A percentile compares a stretch with the other conserved stretches of the same genome.
Conservation (phyloP, 2,113 vertebrate species). For the Erythrocercus mccallii region DNA sequence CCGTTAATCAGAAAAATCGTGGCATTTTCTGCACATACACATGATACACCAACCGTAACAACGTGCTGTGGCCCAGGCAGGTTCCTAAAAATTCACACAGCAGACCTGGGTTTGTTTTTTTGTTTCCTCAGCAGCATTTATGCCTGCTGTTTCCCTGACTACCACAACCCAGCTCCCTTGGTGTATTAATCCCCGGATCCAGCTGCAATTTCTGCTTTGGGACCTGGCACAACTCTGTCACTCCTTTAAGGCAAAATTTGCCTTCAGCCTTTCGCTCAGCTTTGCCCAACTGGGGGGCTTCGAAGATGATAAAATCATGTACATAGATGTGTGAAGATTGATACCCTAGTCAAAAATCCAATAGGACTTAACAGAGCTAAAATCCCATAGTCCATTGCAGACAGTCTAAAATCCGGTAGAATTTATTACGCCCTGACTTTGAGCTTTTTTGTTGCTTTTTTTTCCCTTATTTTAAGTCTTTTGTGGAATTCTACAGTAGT, state of each 20-base stretch:
- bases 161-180: not conserved
- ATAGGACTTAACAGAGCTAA: not conserved
- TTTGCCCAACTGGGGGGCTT: not conserved
- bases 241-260: not conserved
- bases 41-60: not conserved
- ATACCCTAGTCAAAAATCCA: not conserved
- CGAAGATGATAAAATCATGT: not conserved
- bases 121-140: not conserved
- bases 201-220: not conserved
- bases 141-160: slow-evolving; percentile 50
- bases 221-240: not conserved
- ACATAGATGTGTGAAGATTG: not conserved
- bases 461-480: not conserved
- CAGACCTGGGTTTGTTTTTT: not conserved
- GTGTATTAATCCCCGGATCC: not conserved
- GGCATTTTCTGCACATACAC: not conserved
- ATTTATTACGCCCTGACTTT: not conserved
- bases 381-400: not conserved
- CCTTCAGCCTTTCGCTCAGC: not conserved
- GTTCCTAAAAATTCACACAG: not conserved
- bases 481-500: not conserved
- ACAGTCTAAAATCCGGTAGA: not conserved
- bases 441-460: not conserved
- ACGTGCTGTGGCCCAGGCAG: not conserved
- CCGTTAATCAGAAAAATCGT: not conserved